Conservation (phyloP, 2,888 invertebrate species). For the Epicampocera succincta region DNA sequence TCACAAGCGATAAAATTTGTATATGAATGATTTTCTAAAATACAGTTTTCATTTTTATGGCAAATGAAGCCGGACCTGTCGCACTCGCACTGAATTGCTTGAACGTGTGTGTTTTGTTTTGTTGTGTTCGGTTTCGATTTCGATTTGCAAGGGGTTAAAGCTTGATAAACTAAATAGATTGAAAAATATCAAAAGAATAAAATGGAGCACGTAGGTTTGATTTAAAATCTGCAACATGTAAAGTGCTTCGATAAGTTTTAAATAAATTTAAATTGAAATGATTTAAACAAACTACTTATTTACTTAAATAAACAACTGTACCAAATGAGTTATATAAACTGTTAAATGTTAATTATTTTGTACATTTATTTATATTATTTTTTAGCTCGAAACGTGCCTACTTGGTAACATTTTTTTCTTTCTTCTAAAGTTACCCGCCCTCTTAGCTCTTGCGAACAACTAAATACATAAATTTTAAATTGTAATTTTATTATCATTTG, state of each 20-base stretch:
- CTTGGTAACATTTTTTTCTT: constrained; percentile 9
- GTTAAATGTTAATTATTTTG: constrained; percentile 45
- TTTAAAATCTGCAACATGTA: constrained; percentile 32
- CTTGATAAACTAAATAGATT: constrained; percentile 41
- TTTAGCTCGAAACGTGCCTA: constrained; percentile 48
- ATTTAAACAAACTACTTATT: constrained; percentile 28
- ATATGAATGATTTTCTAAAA: constrained; percentile 14
- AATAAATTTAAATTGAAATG: constrained; percentile 30
- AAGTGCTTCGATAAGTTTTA: constrained; percentile 32
- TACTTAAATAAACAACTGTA: constrained; percentile 12
- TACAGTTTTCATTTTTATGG: not conserved
- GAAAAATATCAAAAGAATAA: constrained; percentile 18
- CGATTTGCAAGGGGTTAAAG: constrained; percentile 32
- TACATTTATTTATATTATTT: not conserved
- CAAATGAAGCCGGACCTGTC: constrained; percentile 37
- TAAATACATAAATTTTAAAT: constrained; percentile 1
- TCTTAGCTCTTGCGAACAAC: not conserved
- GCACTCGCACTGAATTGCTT: not conserved
- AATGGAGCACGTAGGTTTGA: constrained; percentile 60
- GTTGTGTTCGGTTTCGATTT: not conserved
- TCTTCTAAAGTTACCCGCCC: not conserved
- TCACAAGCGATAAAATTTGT: not conserved
- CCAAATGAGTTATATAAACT: constrained; percentile 3
- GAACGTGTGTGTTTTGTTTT: not conserved
- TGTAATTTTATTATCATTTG: constrained; percentile 38